Base-by-base conservation (phyloP, 2,113 vertebrate genomes). In the Pangasianodon hypophthalmus region DNA sequence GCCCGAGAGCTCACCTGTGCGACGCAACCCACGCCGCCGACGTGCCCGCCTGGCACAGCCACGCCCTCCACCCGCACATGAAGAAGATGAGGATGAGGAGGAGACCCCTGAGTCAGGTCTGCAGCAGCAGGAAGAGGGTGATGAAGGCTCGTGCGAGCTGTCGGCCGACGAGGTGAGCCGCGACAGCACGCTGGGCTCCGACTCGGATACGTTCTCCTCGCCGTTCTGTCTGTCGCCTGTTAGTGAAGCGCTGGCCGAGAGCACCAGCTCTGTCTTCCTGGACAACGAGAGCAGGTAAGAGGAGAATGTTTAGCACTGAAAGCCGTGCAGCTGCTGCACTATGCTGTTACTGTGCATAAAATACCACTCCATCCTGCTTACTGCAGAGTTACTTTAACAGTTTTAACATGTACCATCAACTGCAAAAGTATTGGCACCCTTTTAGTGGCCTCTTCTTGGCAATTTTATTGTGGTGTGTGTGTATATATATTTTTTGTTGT, bases 151-250 rank as follows among this genome's bases (percentile, higher is more conserved):
- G 85, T 92, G 97, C 88, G 98, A 97, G 94, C 96, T 99, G 92
- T 98, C 97, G 0, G 95, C 95, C 0, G 98, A 98, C 0, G 97
- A 98, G 0, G 97, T 97, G 94, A 99, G 98, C 95, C 96, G 97
- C 24, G 98, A 98, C 95, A 99, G 98, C 91, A 97, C 97, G 77
- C 96, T 98, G 41, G 98, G 98, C 71, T 99, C 98, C 0, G 98
- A 99, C 93, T 99, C 98, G 0, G 98, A 99, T 88, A 97, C 98
- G 88, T 98, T 99, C 95, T 98, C 98, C 77, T 99, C 98, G 0
- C 98, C 98, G 0, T 99, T 98, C 95, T 99, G 98, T 95, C 94
- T 99, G 92, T 99, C 98, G 0, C 98, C 98, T 5, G 96, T 98
- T 93, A 98, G 97, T 0, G 96, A 99, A 90, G 97, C 97, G 48